A percentile compares a stretch with the other conserved stretches of the same genome.
Conservation (phyloP, 2,888 invertebrate species). For the Scaptomyza flava region DNA sequence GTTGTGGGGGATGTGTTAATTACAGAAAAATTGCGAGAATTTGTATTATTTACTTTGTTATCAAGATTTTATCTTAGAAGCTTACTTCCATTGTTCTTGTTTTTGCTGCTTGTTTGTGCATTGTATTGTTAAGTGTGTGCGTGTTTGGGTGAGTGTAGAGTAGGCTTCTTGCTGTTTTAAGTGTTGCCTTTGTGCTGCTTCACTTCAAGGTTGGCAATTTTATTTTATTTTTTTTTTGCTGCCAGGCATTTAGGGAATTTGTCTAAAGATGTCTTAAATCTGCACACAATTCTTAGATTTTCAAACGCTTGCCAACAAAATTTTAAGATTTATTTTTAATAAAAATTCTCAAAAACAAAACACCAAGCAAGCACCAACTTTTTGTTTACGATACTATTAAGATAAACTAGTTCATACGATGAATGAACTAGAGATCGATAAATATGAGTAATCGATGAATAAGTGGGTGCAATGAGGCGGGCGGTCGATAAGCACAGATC, state of each 20-base stretch:
- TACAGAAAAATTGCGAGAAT: constrained; percentile 79
- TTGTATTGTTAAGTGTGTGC: constrained; percentile 11
- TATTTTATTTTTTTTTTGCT: neutral
- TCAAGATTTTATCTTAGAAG: constrained; percentile 64
- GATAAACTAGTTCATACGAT: neutral
- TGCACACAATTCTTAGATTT: neutral
- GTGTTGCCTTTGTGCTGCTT: constrained; percentile 24
- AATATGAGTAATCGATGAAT: neutral
- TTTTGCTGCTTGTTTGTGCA: constrained; percentile 24
- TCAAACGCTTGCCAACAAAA: neutral
- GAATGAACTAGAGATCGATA: neutral
- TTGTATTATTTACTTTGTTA: constrained; percentile 79
- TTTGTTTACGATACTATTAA: neutral
- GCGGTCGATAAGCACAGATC: neutral
- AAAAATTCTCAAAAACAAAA: neutral
- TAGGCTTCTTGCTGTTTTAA: constrained; percentile 7
- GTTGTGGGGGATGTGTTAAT: constrained; percentile 70
- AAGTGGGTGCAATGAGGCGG: neutral
- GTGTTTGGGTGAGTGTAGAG: constrained; percentile 11
- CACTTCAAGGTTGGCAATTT: constrained; percentile 28
- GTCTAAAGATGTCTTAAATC: neutral
- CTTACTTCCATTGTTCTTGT: constrained; percentile 47
- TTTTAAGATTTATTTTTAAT: neutral
- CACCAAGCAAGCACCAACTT: neutral
- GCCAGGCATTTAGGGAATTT: constrained; percentile 19